Conservation (phyloP, 2,888 invertebrate genomes). For the Eupithecia exiguata region DNA sequence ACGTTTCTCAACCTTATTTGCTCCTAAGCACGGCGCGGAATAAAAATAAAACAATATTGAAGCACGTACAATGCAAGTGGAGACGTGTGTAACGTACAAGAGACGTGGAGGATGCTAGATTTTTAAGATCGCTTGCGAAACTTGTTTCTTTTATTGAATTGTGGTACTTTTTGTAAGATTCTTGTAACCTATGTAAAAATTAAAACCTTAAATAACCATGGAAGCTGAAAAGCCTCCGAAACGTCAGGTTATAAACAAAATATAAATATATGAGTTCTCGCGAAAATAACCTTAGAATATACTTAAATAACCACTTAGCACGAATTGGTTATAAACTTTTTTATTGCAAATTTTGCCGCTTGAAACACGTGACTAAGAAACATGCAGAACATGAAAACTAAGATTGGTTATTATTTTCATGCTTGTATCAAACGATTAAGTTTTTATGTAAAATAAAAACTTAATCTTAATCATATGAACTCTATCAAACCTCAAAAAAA, state of each 20-base stretch:
- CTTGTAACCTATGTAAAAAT: not conserved
- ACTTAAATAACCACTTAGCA: not conserved
- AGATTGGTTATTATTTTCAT: not conserved
- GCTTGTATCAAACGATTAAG: not conserved
- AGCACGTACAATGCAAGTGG: slow-evolving; percentile 44
- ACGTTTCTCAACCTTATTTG: slow-evolving; percentile 50
- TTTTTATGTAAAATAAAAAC: not conserved
- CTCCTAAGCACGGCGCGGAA: slow-evolving; percentile 28
- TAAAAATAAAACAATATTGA: slow-evolving; percentile 44
- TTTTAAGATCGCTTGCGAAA: slow-evolving; percentile 25
- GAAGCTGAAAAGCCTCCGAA: no score
- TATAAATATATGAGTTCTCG: no score
- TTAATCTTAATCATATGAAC: no score
- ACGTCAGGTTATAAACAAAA: no score
- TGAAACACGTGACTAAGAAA: no score
- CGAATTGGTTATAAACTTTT: not conserved
- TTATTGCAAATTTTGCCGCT: not conserved
- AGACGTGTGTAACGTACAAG: slow-evolving; percentile 34
- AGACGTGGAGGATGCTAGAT: slow-evolving; percentile 34
- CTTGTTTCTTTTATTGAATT: slow-evolving; percentile 14
- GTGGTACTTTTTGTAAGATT: not conserved
- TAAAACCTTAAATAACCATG: not conserved
- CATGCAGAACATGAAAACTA: not conserved
- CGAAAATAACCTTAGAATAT: no score
- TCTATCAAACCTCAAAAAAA: not conserved